These are phyloP conservation scores for Clarias laeviceps DNA, from an alignment of 2,797 vertebrate species.

Conservation along the genomic window DNA sequence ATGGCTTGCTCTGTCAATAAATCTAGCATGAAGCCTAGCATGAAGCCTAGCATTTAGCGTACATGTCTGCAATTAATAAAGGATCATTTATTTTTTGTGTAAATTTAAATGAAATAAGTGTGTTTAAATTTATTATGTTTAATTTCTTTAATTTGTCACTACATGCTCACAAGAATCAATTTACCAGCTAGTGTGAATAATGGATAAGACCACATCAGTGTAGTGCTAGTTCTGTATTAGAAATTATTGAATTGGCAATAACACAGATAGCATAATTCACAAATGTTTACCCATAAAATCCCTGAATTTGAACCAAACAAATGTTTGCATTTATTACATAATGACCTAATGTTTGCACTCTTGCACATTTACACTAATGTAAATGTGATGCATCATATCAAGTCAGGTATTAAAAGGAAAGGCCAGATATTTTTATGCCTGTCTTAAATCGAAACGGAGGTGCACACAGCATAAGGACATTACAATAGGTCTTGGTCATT, in stretches of 20 bases:
- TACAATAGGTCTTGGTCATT: no score
- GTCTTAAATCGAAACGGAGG: no score
- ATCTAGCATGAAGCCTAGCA: not conserved
- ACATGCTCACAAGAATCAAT: not conserved
- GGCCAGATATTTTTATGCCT: no score
- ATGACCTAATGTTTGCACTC: not conserved
- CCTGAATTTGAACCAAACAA: not conserved
- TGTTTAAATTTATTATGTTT: not conserved
- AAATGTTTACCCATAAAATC: not conserved
- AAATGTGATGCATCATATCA: not conserved
- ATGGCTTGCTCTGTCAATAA: not conserved
- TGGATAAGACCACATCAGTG: not conserved
- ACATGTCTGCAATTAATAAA: no score
- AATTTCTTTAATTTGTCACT: not conserved
- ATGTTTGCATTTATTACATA: not conserved
- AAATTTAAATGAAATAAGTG: not conserved
- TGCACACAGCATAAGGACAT: no score
- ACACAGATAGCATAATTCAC: no score
- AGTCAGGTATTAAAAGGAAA: no score
- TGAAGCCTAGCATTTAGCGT: not conserved
- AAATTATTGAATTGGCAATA: not conserved
- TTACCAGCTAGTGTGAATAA: not conserved
- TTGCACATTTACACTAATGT: not conserved
- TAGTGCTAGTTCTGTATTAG: not conserved
- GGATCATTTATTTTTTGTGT: not conserved